Conservation (phyloP, 2,888 invertebrate species). For the Epinotia bilunana region DNA sequence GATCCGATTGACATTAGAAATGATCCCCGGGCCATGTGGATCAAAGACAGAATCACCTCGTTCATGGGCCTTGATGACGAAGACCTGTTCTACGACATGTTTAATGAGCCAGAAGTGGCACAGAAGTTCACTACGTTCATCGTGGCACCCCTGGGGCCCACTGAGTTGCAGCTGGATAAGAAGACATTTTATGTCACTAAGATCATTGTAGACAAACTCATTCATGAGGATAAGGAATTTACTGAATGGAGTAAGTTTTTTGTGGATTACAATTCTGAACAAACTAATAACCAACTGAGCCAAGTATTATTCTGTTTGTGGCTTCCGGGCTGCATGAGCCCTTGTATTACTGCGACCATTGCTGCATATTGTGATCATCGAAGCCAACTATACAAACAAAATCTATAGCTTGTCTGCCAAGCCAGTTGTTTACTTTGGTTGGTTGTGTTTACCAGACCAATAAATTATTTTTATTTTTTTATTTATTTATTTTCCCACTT, state of each 20-base stretch:
- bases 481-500: no score
- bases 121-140: constrained; percentile 66
- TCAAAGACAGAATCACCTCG: constrained; percentile 86
- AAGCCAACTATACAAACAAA: no score
- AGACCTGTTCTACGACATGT: constrained; percentile 84
- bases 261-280: no score
- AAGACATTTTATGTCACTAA: constrained; percentile 87
- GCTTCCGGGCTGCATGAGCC: no score
- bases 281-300: no score
- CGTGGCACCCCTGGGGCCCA: constrained; percentile 58
- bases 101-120: constrained; percentile 81
- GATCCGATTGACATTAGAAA: constrained; percentile 56
- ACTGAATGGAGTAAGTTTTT: constrained; percentile 88
- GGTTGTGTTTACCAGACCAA: no score
- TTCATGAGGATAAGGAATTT: constrained; percentile 89
- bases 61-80: constrained; percentile 84
- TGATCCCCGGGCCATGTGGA: constrained; percentile 88
- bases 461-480: no score
- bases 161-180: constrained; percentile 77
- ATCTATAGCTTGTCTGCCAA: no score
- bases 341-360: no score
- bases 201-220: constrained; percentile 88
- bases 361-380: no score
- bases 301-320: no score
- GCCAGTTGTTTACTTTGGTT: no score